Evolutionary conservation across 2,888 invertebrate genomes (phyloP).

Genomic region (Mylabris sibirica): DNA sequence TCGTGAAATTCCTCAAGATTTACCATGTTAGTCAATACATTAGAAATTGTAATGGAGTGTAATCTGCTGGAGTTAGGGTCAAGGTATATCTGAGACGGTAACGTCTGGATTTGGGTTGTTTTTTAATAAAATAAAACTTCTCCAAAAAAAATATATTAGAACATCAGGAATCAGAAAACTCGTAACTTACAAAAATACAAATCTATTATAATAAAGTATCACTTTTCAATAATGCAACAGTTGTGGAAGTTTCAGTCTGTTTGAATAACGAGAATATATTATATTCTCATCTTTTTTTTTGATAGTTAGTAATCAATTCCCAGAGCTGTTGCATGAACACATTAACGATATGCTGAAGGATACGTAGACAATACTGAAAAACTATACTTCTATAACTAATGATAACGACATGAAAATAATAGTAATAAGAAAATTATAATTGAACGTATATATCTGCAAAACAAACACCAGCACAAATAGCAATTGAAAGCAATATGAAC

Average conservation of each 20-base stretch:
- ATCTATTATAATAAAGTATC: slow-evolving; percentile 34
- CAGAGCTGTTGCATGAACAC: slow-evolving; percentile 40
- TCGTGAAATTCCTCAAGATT: too few relatives aligned
- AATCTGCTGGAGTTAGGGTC: too few relatives aligned
- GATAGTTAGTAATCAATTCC: slow-evolving; percentile 15
- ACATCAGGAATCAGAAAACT: background rate
- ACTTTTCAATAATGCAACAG: slow-evolving; percentile 29
- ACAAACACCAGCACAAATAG: slow-evolving; percentile 39
- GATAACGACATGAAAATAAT: slow-evolving; percentile 25
- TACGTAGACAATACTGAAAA: slow-evolving; percentile 36
- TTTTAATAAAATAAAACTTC: too few relatives aligned
- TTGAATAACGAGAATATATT: slow-evolving; percentile 30
- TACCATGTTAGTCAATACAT: too few relatives aligned
- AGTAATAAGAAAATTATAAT: slow-evolving; percentile 24
- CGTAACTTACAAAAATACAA: slow-evolving; percentile 26
- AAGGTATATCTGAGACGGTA: too few relatives aligned
- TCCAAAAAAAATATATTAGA: background rate
- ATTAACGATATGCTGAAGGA: slow-evolving; percentile 36
- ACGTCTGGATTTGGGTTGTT: too few relatives aligned
- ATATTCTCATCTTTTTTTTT: slow-evolving; percentile 24
- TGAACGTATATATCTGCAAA: slow-evolving; percentile 32
- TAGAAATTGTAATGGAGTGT: too few relatives aligned
- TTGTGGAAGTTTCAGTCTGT: slow-evolving; percentile 35
- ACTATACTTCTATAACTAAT: slow-evolving; percentile 29
- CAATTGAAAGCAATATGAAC: slow-evolving; percentile 28